A percentile compares a stretch with the other conserved stretches of the same genome.
Evolutionary conservation across 2,113 vertebrate species (phyloP).

Genomic region (Petromus typicus): DNA sequence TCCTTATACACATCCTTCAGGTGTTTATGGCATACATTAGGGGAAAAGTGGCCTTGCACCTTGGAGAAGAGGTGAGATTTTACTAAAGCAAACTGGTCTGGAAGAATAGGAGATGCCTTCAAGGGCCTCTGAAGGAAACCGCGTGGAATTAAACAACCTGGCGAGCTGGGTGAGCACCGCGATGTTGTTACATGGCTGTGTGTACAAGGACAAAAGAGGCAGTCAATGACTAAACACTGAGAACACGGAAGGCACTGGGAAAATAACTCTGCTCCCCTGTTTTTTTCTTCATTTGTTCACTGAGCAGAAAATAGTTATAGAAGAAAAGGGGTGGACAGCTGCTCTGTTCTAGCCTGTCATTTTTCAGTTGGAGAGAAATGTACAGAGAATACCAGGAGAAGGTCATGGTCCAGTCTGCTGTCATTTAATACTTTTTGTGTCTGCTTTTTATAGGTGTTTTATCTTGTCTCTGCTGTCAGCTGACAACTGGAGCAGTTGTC

Average conservation of each 20-base stretch:
- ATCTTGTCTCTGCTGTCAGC: constrained; percentile 64
- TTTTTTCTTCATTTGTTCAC: constrained; percentile 48
- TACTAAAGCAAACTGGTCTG: neutral
- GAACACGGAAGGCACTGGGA: neutral
- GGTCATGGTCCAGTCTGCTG: constrained; percentile 44
- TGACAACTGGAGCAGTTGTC: constrained; percentile 55
- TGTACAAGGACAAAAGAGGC: neutral
- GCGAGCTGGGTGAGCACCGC: too few species aligned
- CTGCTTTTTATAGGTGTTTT: constrained; percentile 69
- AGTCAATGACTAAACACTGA: neutral
- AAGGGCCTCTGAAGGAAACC: neutral
- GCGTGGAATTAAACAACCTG: too few species aligned
- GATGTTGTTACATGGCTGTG: constrained; percentile 6
- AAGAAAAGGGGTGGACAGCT: constrained; percentile 60
- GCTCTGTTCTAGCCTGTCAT: constrained; percentile 59
- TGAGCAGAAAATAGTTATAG: constrained; percentile 63
- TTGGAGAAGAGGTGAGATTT: neutral
- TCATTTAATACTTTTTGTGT: constrained; percentile 59
- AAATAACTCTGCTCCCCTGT: neutral
- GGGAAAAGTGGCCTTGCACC: neutral
- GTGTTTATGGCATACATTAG: neutral
- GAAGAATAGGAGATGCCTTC: neutral
- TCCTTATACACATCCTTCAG: neutral
- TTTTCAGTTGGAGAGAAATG: constrained; percentile 57
- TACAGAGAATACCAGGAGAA: constrained; percentile 49